Evolutionary conservation across 2,113 vertebrate species (phyloP), one percentile per base, ranked within the genome.

Genomic region (Coryphaenoides rupestris): DNA sequence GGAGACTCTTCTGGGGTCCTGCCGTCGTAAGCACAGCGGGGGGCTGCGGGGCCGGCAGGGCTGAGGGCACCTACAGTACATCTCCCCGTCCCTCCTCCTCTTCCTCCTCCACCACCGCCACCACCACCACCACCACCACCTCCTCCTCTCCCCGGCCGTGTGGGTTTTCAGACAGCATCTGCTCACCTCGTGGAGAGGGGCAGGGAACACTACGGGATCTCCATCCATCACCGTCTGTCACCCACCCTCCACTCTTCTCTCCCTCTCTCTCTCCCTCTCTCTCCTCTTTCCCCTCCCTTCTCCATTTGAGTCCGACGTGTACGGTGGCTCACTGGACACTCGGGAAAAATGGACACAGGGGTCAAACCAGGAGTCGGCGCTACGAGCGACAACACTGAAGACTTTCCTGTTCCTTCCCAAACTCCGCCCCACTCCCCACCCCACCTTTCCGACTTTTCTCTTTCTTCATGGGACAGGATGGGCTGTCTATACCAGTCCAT

Each of bases 1-100:
- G 84, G 89, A 92, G 80, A 91, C 88, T 17, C 67, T 92, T 61
- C 84, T 92, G 78, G 89, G 91, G 55, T 91, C 90, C 60, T 90
- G 89, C 66, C 85, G 80, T 55, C 86, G 83, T 59, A 92, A 88
- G 74, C 75, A 82, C 2, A n/a, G n/a, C n/a, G 82, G 76, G 24
- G 75, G 78, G 60, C 74, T 75, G 54, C 68, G 69, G 21, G 83
- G 89, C 33, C 79, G 79, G 70, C 80, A 85, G 72, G 83, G 85
- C 70, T 91, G 76, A 89, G 61, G 12, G 28, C 62, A 40, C 33
- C 7, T 40, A 40, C 33, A n/a, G n/a, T n/a, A 40, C 9, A 12
- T 7, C 33, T 40, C 33, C 19, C 53, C n/a, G n/a, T n/a, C 23
- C 21, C 54, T 47, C 45, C 52, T 33, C 23, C 23, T 19, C 55